Percentiles rank a stretch among this genome's conserved stretches.
phyloP scores from a whole-genome alignment of 37 sponge, comb jelly and placozoan species.

The Theonella swinhoei region DNA sequence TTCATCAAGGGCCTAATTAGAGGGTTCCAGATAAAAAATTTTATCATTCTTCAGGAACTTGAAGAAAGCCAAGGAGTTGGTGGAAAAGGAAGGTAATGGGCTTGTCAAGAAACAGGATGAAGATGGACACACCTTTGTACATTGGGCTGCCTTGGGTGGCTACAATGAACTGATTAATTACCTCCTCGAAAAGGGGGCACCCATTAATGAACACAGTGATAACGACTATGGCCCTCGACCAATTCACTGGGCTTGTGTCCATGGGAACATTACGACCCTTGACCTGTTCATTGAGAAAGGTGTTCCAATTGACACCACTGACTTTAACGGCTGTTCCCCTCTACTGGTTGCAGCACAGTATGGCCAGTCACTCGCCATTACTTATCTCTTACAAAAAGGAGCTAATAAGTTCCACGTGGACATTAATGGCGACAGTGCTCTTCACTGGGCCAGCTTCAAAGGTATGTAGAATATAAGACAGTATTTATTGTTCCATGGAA shows the following conservation, averaged over 20 bases:
- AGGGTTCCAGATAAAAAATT: no score
- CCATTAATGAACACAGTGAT: constrained; percentile 71
- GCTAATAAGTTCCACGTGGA: constrained; percentile 79
- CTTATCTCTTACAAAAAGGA: constrained; percentile 84
- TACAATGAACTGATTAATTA: constrained; percentile 48
- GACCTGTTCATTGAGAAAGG: constrained; percentile 73
- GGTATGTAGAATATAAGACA: constrained; percentile 42
- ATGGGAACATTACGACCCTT: constrained; percentile 64
- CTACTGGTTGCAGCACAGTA: constrained; percentile 85
- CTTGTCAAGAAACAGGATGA: constrained; percentile 25
- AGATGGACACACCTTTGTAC: constrained; percentile 78
- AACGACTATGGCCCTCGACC: constrained; percentile 81
- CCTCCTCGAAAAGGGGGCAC: constrained; percentile 67
- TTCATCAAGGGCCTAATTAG: no score
- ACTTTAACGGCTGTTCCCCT: constrained; percentile 80
- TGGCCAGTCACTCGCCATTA: constrained; percentile 79
- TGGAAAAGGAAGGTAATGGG: constrained; percentile 45
- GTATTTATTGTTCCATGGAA: not conserved
- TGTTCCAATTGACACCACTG: constrained; percentile 68
- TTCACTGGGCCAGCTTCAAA: constrained; percentile 92
- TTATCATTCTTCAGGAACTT: constrained; percentile 46
- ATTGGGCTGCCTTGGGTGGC: constrained; percentile 86
- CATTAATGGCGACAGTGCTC: constrained; percentile 82
- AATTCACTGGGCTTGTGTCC: constrained; percentile 88
- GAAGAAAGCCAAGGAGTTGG: constrained; percentile 37